Evolutionary conservation across 37 sponge, comb jelly and placozoan species (phyloP).

Genomic region (Chondrosia reniformis): DNA sequence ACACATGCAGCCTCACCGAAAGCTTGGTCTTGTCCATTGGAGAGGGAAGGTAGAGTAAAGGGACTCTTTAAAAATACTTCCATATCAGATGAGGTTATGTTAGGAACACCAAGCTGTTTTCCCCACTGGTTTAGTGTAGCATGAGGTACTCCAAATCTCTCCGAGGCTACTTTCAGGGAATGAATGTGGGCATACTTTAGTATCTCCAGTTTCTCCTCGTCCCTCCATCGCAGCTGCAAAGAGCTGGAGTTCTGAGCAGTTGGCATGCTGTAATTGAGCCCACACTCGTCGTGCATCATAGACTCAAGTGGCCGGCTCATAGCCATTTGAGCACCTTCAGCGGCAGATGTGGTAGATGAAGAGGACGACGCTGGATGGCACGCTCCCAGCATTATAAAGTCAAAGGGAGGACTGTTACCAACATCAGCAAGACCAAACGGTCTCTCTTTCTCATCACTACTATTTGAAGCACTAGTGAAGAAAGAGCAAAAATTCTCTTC

Average conservation of each 20-base stretch:
- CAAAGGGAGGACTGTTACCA: slow-evolving; percentile 1
- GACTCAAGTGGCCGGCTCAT: slow-evolving; percentile 8
- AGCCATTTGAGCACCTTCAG: not conserved
- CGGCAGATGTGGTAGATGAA: not conserved
- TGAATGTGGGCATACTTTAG: slow-evolving; percentile 74
- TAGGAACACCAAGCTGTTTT: slow-evolving; percentile 22
- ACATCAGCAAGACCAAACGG: not conserved
- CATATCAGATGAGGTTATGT: not conserved
- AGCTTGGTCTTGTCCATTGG: not conserved
- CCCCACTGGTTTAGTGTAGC: slow-evolving; percentile 77
- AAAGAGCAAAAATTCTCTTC: not conserved
- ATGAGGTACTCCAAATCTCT: slow-evolving; percentile 62
- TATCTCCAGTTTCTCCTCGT: slow-evolving; percentile 62
- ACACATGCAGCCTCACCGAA: not conserved
- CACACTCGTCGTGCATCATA: slow-evolving; percentile 57
- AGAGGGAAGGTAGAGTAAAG: not conserved
- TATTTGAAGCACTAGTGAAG: too few species aligned
- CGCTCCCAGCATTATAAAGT: slow-evolving; percentile 10
- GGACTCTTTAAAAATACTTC: not conserved
- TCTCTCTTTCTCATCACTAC: not conserved
- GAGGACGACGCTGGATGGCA: not conserved
- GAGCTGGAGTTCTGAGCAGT: slow-evolving; percentile 38
- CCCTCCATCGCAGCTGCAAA: slow-evolving; percentile 33
- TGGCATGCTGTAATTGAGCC: slow-evolving; percentile 67
- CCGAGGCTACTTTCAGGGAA: slow-evolving; percentile 61